Evolutionary conservation across 2,113 vertebrate genomes (phyloP).

Genomic region (Pipra filicauda): DNA sequence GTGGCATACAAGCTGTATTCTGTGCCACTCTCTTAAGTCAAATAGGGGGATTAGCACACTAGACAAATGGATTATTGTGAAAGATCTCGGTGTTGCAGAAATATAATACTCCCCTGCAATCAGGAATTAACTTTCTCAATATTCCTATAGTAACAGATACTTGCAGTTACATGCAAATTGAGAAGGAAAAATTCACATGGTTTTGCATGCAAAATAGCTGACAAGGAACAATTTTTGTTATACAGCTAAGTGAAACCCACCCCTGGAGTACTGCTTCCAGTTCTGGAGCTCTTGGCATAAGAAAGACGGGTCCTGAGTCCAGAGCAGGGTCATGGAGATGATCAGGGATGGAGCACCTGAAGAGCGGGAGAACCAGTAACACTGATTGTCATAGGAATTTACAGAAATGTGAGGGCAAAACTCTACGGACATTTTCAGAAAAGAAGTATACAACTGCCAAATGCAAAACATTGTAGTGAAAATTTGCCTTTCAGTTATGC

Average conservation of each 20-base stretch:
- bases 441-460: not conserved
- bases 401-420: not conserved
- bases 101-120: not conserved
- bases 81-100: not conserved
- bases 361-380: not conserved
- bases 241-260: not conserved
- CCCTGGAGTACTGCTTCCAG: not conserved
- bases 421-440: not conserved
- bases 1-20: not conserved
- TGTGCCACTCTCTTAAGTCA: not conserved
- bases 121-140: not conserved
- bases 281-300: not conserved
- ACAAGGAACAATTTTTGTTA: not conserved
- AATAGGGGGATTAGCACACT: not conserved
- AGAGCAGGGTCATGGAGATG: not conserved
- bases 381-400: not conserved
- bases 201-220: not conserved
- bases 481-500: not conserved
- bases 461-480: not conserved
- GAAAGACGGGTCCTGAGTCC: not conserved
- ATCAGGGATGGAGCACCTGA: not conserved
- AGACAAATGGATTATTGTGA: not conserved
- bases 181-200: not conserved
- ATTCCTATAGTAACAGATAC: not conserved
- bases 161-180: not conserved